A percentile compares a stretch with the other conserved stretches of the same genome.
These are phyloP conservation scores for Branchinecta lynchi DNA, from an alignment of 1,140 invertebrate species.

Conservation along the genomic window DNA sequence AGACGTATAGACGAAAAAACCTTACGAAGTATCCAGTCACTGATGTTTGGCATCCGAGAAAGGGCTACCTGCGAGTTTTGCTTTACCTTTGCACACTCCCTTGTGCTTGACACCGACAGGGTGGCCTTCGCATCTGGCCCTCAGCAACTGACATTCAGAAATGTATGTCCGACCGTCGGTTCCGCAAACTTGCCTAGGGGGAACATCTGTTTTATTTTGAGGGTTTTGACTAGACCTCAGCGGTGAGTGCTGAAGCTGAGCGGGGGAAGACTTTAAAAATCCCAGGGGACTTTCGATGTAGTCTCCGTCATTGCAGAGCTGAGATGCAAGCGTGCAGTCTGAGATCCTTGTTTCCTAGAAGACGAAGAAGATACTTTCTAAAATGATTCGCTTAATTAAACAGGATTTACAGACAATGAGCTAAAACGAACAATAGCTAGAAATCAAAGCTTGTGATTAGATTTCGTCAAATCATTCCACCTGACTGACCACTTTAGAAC, in stretches of 20 bases:
- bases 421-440: too few species aligned
- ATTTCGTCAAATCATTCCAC: too few species aligned
- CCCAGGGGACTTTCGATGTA: not conserved
- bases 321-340: not conserved
- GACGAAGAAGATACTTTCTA: not conserved
- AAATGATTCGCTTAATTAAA: too few species aligned
- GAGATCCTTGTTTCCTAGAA: not conserved
- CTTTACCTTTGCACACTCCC: constrained; percentile 50
- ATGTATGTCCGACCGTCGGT: constrained; percentile 62
- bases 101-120: constrained; percentile 48
- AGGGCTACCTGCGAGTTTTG: not conserved
- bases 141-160: constrained; percentile 53
- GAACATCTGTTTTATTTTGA: not conserved
- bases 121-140: constrained; percentile 51
- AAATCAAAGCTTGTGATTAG: too few species aligned
- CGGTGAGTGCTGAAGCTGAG: not conserved
- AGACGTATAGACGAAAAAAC: too few species aligned
- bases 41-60: not conserved
- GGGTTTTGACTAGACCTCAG: not conserved
- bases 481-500: too few species aligned
- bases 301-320: not conserved
- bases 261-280: not conserved
- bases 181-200: constrained; percentile 48
- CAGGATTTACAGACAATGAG: too few species aligned
- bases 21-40: not conserved